A percentile compares a stretch with the other conserved stretches of the same genome.
Evolutionary conservation across 92 coral and sea anemone genomes (phyloP).

Genomic region (Bergia sp.): DNA sequence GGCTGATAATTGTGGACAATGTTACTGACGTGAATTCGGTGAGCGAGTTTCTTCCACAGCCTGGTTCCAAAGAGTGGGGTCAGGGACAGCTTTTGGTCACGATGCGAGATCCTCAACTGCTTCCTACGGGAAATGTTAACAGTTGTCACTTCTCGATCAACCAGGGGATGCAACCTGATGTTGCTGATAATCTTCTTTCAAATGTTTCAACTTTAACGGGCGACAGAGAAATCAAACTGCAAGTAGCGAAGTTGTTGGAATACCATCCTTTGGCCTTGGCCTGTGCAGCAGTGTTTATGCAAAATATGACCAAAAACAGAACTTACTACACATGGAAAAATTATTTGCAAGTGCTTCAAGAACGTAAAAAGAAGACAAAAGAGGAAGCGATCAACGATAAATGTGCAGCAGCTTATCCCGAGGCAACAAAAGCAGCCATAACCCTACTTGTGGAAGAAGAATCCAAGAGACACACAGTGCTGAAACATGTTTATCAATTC

Average conservation of each 20-base stretch:
- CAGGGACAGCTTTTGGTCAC: conserved; percentile 51
- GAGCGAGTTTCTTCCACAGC: conserved; percentile 14
- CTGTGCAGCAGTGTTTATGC: conserved; percentile 55
- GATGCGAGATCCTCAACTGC: conserved; percentile 22
- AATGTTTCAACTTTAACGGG: conserved; percentile 35
- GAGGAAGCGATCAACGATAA: conserved; percentile 19
- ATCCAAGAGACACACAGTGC: not conserved
- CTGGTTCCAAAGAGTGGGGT: conserved; percentile 28
- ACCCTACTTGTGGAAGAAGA: conserved; percentile 43
- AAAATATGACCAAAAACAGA: not conserved
- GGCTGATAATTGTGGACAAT: conserved; percentile 64
- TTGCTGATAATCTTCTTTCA: conserved; percentile 51
- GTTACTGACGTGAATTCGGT: conserved; percentile 42
- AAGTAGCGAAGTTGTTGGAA: conserved; percentile 54
- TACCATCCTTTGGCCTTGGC: conserved; percentile 66
- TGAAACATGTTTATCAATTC: conserved; percentile 30
- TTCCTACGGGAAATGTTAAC: conserved; percentile 15
- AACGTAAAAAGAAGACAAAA: conserved; percentile 28
- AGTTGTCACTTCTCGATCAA: conserved; percentile 40
- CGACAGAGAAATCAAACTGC: conserved; percentile 28
- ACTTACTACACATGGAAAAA: conserved; percentile 34
- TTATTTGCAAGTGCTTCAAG: conserved; percentile 32
- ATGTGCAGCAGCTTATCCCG: conserved; percentile 25
- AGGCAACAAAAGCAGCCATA: conserved; percentile 29
- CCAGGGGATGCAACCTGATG: conserved; percentile 52